Conservation (phyloP, 2,888 invertebrate genomes). For the Limnephilus rhombicus region DNA sequence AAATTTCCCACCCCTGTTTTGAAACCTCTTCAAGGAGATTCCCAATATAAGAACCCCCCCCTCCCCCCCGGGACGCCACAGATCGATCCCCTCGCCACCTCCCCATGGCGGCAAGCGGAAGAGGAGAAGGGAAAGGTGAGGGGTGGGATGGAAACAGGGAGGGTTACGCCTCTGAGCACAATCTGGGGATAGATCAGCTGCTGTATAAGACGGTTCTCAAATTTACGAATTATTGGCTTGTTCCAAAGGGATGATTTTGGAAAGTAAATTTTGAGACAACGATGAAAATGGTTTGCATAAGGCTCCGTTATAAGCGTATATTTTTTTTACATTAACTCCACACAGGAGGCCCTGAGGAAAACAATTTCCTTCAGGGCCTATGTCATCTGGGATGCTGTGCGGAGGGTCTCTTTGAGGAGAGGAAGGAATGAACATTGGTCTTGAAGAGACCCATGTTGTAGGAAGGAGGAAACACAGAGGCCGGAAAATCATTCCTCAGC, state of each 20-base stretch:
- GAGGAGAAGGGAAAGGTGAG: not conserved
- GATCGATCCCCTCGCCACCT: slow-evolving; percentile 22
- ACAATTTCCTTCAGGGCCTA: no score
- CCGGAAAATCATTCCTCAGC: no score
- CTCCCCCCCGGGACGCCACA: not conserved
- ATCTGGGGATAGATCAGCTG: slow-evolving; percentile 43
- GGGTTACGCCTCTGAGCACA: slow-evolving; percentile 33
- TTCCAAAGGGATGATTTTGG: not conserved
- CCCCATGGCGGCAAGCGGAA: not conserved
- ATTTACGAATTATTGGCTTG: not conserved
- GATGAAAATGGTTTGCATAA: not conserved
- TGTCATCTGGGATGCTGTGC: no score
- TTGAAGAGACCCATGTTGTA: no score
- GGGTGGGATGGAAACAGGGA: not conserved
- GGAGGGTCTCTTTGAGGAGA: no score
- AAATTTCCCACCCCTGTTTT: not conserved
- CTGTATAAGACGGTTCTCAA: slow-evolving; percentile 8
- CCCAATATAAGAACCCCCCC: slow-evolving; percentile 12
- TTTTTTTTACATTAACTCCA: no score
- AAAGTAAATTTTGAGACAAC: not conserved
- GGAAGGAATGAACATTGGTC: no score
- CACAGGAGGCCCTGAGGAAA: no score
- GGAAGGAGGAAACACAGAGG: no score
- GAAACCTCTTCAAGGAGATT: slow-evolving; percentile 6
- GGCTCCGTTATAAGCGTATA: no score